phyloP scores from a whole-genome alignment of 2,888 invertebrate genomes.

The Lamproptera curius region DNA sequence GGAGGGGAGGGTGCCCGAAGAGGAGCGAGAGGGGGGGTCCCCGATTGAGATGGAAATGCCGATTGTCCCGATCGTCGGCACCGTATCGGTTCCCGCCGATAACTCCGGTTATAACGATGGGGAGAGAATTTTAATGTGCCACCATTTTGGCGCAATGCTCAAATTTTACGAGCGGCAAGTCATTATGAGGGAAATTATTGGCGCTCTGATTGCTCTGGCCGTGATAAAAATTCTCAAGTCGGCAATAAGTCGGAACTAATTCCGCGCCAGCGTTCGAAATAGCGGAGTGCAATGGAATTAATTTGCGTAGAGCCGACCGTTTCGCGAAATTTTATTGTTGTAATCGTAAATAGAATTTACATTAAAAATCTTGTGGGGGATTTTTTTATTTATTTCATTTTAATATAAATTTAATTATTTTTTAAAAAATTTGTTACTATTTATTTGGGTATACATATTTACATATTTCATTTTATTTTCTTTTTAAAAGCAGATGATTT shows the following conservation, averaged over 20 bases:
- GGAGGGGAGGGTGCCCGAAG: constrained; percentile 37
- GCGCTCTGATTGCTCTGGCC: constrained; percentile 76
- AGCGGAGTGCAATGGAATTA: constrained; percentile 40
- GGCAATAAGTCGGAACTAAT: constrained; percentile 78
- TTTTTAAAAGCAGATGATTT: too few relatives aligned
- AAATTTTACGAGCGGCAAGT: constrained; percentile 75
- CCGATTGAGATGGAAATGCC: constrained; percentile 73
- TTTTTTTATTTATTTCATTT: too few relatives aligned
- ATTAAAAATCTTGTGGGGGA: too few relatives aligned
- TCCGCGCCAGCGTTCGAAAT: constrained; percentile 65
- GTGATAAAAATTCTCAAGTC: constrained; percentile 77
- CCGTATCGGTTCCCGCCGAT: constrained; percentile 62
- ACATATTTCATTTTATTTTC: too few relatives aligned
- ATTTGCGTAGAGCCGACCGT: constrained; percentile 16
- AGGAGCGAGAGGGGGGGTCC: too few relatives aligned
- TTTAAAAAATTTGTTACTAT: too few relatives aligned
- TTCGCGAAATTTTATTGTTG: too few relatives aligned
- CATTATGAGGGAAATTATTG: constrained; percentile 79
- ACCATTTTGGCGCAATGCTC: constrained; percentile 78
- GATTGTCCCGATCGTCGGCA: constrained; percentile 55
- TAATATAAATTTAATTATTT: too few relatives aligned
- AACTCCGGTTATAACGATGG: constrained; percentile 75
- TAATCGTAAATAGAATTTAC: too few relatives aligned
- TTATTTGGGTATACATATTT: too few relatives aligned
- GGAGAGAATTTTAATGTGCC: constrained; percentile 78